These are phyloP conservation scores for Drosophila paramelanica DNA, from an alignment of 2,888 invertebrate genomes.

Conservation along the genomic window DNA sequence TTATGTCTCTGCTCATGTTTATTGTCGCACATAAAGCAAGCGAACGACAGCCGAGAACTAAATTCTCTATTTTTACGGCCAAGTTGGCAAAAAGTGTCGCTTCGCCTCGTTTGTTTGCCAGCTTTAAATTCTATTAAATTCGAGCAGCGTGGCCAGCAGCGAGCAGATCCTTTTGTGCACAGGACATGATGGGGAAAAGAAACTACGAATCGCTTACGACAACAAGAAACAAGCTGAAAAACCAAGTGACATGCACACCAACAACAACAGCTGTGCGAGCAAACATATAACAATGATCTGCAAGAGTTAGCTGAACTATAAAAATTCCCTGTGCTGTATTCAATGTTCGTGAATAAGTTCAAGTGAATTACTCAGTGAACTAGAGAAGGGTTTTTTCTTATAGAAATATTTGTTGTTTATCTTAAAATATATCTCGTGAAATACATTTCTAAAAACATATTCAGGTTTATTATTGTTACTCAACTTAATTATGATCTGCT, in stretches of 20 bases:
- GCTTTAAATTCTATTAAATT: slow-evolving; percentile 77
- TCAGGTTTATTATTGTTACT: not conserved
- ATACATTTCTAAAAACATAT: no score
- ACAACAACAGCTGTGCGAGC: slow-evolving; percentile 36
- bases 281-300: slow-evolving; percentile 27
- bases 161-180: slow-evolving; percentile 17
- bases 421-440: no score
- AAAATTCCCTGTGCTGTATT: not conserved
- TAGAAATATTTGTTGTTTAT: no score
- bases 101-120: slow-evolving; percentile 17
- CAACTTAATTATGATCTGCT: not conserved
- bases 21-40: slow-evolving; percentile 77
- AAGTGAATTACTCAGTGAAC: not conserved
- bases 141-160: slow-evolving; percentile 26
- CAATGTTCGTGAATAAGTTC: not conserved
- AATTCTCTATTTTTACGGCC: slow-evolving; percentile 70
- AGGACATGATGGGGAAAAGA: slow-evolving; percentile 31
- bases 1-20: slow-evolving; percentile 77
- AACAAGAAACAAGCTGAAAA: slow-evolving; percentile 47
- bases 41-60: slow-evolving; percentile 43
- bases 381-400: not conserved
- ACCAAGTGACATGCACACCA: slow-evolving; percentile 44
- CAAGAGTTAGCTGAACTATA: not conserved
- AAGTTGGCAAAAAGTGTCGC: slow-evolving; percentile 68
- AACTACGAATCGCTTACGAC: slow-evolving; percentile 50